Conservation (phyloP, 2,113 vertebrate genomes). For the Engraulis encrasicolus region DNA sequence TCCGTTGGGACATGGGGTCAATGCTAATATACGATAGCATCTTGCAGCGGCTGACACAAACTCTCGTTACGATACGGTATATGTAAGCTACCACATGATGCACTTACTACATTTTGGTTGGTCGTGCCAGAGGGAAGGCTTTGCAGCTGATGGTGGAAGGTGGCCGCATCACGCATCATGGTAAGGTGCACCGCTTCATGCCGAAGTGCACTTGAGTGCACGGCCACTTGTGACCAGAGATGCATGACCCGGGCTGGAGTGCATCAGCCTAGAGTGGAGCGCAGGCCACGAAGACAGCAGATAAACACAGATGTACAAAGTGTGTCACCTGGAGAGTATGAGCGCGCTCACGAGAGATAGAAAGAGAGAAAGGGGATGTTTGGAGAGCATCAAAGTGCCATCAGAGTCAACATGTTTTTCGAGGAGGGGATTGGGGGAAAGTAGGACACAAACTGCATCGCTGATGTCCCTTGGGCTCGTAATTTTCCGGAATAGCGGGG, state of each 20-base stretch:
- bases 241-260: background rate
- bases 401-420: constrained; percentile 73
- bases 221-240: background rate
- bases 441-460: constrained; percentile 72
- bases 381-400: constrained; percentile 49
- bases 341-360: constrained; percentile 8
- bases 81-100: too few relatives aligned
- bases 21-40: background rate
- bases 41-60: too few relatives aligned
- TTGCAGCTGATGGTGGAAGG: background rate
- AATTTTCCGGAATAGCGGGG: constrained; percentile 27
- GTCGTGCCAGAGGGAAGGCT: too few relatives aligned
- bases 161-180: too few relatives aligned
- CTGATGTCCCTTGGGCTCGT: constrained; percentile 71
- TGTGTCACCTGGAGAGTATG: background rate
- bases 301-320: constrained; percentile 36
- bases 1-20: background rate
- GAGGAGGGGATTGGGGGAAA: constrained; percentile 70
- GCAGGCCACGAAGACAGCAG: background rate
- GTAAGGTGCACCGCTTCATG: too few relatives aligned
- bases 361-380: constrained; percentile 28
- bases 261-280: background rate
- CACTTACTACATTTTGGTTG: too few relatives aligned
- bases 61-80: too few relatives aligned
- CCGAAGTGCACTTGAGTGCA: background rate